Evolutionary conservation across 1,140 invertebrate species (phyloP), one percentile per base, ranked within the genome.

Genomic region (Platyura marginata): DNA sequence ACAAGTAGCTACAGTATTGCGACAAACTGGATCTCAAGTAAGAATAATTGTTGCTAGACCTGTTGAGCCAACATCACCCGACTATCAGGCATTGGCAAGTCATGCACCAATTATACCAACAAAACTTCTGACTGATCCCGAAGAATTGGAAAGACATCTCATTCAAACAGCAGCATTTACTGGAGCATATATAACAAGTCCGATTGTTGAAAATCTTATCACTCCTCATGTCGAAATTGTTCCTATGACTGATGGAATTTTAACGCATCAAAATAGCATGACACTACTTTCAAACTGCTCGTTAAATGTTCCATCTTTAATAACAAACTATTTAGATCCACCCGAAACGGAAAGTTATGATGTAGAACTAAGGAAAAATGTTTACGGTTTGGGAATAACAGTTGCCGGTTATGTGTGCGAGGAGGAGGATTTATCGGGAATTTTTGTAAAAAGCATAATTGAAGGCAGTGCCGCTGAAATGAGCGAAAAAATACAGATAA

Each of bases 371-470:
- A 68, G 65, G 49, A 77, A 76, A 51, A 75, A 75, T 59, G 74
- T 75, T 19, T 75, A 72, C 56, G 75, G 75, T 15, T 59, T 77
- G 47, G 75, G 75, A 19, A 75, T 77, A 25, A 77, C 74, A 2
- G 72, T 77, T 19, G 74, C 74, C 8, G 75, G 75, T 5, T 77
- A 77, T 57, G 74, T 77, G 0, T 77, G 75, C 56, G 75, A 77
- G 51, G 68, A 75, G 47, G 87, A 90, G 63, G 91, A 95, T 62
- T 67, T 95, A 2, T 89, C 86, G 40, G 58, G 58, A 3, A 93
- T 96, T 52, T 96, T 95, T 68, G 86, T 96, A 2, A 95, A 95
- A 67, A 90, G 86, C 60, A 81, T 96, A 42, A 86, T 86, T 48
- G 79, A 86, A 59, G 85, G 86, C 9, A 92, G 88, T 64, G 85